These are phyloP conservation scores for Microcebus tavaratra DNA, from an alignment of 2,113 vertebrate species.

Conservation along the genomic window DNA sequence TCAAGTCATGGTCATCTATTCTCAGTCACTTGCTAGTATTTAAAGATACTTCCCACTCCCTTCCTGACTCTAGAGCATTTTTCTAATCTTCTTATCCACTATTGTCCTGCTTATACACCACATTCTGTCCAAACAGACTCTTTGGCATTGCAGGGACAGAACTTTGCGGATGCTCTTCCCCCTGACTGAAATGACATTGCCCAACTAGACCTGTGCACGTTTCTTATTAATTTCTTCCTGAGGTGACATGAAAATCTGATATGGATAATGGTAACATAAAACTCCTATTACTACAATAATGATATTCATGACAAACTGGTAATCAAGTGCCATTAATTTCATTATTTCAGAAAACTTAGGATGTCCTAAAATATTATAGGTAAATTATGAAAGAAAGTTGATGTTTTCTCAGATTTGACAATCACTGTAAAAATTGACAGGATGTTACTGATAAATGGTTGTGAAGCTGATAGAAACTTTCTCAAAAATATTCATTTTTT, in stretches of 20 bases:
- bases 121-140: not conserved
- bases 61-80: not conserved
- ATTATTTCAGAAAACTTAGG: not conserved
- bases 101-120: not conserved
- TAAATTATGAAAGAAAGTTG: not conserved
- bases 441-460: not conserved
- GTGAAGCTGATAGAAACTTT: not conserved
- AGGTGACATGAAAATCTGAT: not conserved
- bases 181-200: not conserved
- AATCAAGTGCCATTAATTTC: not conserved
- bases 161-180: not conserved
- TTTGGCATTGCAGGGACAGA: not conserved
- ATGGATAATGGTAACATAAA: not conserved
- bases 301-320: not conserved
- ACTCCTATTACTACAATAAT: not conserved
- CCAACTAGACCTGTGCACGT: not conserved
- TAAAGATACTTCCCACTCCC: not conserved
- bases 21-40: not conserved
- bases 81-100: not conserved
- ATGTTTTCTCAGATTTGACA: not conserved
- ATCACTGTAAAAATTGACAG: not conserved
- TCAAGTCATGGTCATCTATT: not conserved
- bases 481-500: not conserved
- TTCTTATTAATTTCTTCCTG: slow-evolving; percentile 15
- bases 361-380: not conserved